phyloP scores from a whole-genome alignment of 1,140 invertebrate genomes.

The Drosophila repleta region DNA sequence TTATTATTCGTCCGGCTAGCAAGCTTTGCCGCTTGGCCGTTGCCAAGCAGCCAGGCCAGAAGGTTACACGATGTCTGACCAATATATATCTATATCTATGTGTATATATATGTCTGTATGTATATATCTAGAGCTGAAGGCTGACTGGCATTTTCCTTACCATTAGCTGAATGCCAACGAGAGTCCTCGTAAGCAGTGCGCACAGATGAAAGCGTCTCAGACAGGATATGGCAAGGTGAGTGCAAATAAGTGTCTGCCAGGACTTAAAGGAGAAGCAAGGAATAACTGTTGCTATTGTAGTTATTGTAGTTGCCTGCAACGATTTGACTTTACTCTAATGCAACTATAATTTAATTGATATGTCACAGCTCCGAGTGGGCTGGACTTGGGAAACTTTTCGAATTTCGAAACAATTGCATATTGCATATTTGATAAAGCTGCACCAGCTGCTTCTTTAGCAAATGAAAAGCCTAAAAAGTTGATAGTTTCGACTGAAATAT shows the following conservation, averaged over 20 bases:
- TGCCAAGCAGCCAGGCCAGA: constrained; percentile 47
- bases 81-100: background rate
- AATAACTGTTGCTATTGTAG: constrained; percentile 1
- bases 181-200: constrained; percentile 25
- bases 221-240: constrained; percentile 35
- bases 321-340: background rate
- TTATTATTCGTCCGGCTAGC: constrained; percentile 52
- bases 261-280: constrained; percentile 10
- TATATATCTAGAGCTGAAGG: constrained; percentile 4
- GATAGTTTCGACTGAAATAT: background rate
- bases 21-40: constrained; percentile 27
- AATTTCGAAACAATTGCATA: constrained; percentile 27
- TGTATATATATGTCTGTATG: background rate
- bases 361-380: background rate
- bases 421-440: constrained; percentile 4
- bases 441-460: constrained; percentile 19
- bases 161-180: constrained; percentile 49
- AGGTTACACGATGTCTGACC: constrained; percentile 56
- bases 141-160: constrained; percentile 49
- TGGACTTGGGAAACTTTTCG: constrained; percentile 21
- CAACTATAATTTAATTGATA: constrained; percentile 21
- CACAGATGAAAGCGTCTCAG: constrained; percentile 27
- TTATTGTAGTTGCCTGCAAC: background rate
- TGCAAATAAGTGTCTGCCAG: constrained; percentile 43
- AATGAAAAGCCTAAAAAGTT: too few relatives aligned